phyloP scores from a whole-genome alignment of 2,113 vertebrate species.

The Delphinus delphis region DNA sequence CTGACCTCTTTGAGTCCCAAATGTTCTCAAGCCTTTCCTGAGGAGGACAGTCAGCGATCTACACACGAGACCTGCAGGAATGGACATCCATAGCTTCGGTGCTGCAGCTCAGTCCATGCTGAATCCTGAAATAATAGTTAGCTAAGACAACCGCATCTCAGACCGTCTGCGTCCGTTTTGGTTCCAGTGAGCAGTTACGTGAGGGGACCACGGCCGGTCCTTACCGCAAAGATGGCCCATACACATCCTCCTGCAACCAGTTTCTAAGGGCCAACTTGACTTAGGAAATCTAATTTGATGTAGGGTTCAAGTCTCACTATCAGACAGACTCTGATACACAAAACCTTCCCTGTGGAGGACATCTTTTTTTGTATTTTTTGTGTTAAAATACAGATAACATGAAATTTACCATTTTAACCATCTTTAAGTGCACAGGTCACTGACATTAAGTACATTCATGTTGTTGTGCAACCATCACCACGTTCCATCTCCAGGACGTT shows the following conservation, averaged over 20 bases:
- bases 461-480: background rate
- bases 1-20: background rate
- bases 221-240: background rate
- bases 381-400: background rate
- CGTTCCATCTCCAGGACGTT: background rate
- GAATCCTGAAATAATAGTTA: background rate
- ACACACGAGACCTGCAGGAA: rapidly evolving
- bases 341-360: background rate
- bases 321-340: background rate
- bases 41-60: background rate
- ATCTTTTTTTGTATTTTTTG: background rate
- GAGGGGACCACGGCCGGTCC: too few relatives aligned
- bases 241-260: background rate
- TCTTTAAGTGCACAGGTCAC: too few relatives aligned
- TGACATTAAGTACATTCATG: rapidly evolving
- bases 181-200: rapidly evolving
- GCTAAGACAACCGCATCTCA: rapidly evolving
- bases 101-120: rapidly evolving
- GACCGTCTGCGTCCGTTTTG: rapidly evolving
- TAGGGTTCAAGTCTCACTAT: background rate
- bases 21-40: background rate
- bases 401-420: background rate
- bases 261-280: rapidly evolving
- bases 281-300: background rate
- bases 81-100: rapidly evolving